Evolutionary conservation across 2,797 vertebrate genomes (phyloP).

Genomic region (Miichthys miiuy): DNA sequence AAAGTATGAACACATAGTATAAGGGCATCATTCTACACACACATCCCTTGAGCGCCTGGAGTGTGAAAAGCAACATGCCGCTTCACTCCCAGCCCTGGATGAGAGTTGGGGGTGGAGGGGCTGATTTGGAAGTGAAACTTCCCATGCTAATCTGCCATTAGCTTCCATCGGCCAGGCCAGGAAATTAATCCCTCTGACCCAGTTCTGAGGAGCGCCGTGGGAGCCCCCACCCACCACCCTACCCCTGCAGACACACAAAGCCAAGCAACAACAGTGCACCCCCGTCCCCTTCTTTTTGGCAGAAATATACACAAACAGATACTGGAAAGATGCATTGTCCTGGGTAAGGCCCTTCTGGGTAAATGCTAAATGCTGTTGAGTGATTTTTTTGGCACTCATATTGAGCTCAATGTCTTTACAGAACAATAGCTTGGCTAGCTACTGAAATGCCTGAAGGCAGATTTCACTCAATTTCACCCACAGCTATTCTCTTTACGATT

Average conservation of each 20-base stretch:
- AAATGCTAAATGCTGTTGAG: constrained; percentile 40
- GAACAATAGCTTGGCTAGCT: constrained; percentile 23
- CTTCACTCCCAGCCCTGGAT: constrained; percentile 22
- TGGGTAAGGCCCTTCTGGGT: constrained; percentile 31
- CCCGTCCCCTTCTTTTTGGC: constrained; percentile 18
- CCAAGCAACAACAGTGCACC: constrained; percentile 34
- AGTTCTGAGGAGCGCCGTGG: constrained; percentile 62
- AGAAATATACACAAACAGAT: constrained; percentile 37
- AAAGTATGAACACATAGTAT: not conserved
- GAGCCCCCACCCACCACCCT: constrained; percentile 49
- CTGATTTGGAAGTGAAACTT: constrained; percentile 68
- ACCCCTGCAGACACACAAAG: constrained; percentile 47
- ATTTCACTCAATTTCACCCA: constrained; percentile 8
- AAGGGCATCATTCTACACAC: constrained; percentile 1
- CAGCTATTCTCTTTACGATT: not conserved
- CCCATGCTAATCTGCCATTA: constrained; percentile 77
- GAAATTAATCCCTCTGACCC: constrained; percentile 83
- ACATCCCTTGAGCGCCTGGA: constrained; percentile 25
- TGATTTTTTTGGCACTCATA: constrained; percentile 14
- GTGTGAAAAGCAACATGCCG: constrained; percentile 40
- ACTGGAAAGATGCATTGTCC: constrained; percentile 18
- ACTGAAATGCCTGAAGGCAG: constrained; percentile 5
- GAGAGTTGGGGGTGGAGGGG: constrained; percentile 25
- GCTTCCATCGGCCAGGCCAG: constrained; percentile 59
- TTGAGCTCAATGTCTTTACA: not conserved